Conservation (phyloP, 2,113 vertebrate genomes). For the Engystomops pustulosus region DNA sequence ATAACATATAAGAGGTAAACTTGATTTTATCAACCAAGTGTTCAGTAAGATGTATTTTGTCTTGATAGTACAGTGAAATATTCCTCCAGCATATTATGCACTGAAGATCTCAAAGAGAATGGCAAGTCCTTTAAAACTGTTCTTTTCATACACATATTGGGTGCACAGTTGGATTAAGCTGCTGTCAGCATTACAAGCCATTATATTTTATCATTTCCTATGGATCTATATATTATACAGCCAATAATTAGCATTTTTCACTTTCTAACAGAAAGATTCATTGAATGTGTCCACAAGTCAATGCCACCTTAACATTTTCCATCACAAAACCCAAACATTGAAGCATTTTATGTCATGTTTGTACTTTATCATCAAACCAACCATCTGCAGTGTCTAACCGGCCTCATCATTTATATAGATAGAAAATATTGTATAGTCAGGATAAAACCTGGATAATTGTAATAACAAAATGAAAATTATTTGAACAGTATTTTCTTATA, state of each 20-base stretch:
- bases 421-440: background rate
- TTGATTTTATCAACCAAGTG: background rate
- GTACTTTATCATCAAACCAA: slow-evolving; percentile 24
- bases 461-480: no score
- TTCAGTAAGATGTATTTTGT: background rate
- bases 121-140: background rate
- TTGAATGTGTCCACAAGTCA: slow-evolving; percentile 2
- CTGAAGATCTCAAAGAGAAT: background rate
- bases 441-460: background rate
- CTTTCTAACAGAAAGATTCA: slow-evolving; percentile 37
- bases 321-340: slow-evolving; percentile 35
- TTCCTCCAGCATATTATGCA: background rate
- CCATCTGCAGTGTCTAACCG: slow-evolving; percentile 34
- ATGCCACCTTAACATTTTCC: slow-evolving; percentile 17
- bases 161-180: slow-evolving; percentile 14
- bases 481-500: no score
- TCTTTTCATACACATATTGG: background rate
- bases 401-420: background rate
- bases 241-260: slow-evolving; percentile 21
- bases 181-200: background rate
- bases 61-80: background rate
- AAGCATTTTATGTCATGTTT: slow-evolving; percentile 30
- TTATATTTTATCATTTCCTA: slow-evolving; percentile 24
- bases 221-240: slow-evolving; percentile 2
- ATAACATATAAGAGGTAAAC: background rate